A percentile compares a stretch with the other conserved stretches of the same genome.
These are phyloP conservation scores for Fistularia tabacaria DNA, from an alignment of 2,797 vertebrate genomes.

Conservation along the genomic window DNA sequence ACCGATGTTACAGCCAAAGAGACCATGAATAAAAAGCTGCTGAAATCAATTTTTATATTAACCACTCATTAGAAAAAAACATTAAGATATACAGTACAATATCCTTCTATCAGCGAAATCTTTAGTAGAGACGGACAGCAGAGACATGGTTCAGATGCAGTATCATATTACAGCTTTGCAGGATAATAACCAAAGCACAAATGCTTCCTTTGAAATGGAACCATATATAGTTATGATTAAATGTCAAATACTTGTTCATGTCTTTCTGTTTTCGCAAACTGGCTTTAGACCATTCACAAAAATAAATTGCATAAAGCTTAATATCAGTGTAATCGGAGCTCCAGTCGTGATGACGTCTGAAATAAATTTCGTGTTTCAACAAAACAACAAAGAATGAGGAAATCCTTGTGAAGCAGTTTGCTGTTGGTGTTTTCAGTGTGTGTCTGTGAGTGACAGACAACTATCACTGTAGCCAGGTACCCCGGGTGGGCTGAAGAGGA, in stretches of 20 bases:
- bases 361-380: constrained; percentile 43
- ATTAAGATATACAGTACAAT: constrained; percentile 13
- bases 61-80: constrained; percentile 11
- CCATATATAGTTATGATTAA: no score
- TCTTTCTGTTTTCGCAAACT: no score
- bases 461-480: constrained; percentile 50
- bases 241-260: no score
- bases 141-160: no score
- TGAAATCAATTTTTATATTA: constrained; percentile 42
- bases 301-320: constrained; percentile 12
- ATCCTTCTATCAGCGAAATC: not conserved
- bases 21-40: constrained; percentile 17
- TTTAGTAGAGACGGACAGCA: no score
- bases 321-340: constrained; percentile 29
- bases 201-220: no score
- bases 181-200: no score
- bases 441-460: constrained; percentile 56
- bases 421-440: constrained; percentile 54
- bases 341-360: constrained; percentile 21
- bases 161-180: no score
- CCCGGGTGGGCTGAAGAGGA: constrained; percentile 30
- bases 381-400: constrained; percentile 49
- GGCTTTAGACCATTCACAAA: constrained; percentile 3
- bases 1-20: constrained; percentile 33
- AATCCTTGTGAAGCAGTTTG: constrained; percentile 56